phyloP scores from a whole-genome alignment of 1,140 invertebrate species.

The Bombyx mandarina region DNA sequence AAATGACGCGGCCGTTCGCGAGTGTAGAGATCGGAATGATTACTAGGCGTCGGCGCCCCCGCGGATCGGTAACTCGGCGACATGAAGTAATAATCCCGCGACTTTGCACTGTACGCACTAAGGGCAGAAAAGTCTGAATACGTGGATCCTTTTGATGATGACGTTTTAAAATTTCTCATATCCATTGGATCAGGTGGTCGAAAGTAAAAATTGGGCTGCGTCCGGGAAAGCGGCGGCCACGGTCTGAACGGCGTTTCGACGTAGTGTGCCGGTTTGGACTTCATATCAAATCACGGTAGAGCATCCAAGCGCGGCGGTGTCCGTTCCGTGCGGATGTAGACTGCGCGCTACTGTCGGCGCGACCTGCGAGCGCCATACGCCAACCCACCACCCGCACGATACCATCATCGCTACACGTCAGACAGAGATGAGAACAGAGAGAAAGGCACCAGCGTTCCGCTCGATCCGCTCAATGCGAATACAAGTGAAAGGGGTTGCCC shows the following conservation, averaged over 20 bases:
- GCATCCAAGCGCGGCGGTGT: conserved; percentile 50
- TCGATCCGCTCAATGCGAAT: conserved; percentile 52
- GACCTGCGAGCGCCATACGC: conserved; percentile 32
- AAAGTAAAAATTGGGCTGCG: conserved; percentile 73
- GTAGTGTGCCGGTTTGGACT: conserved; percentile 67
- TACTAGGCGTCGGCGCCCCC: conserved; percentile 67
- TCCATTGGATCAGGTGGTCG: conserved; percentile 70
- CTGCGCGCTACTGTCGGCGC: conserved; percentile 55
- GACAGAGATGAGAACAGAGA: conserved; percentile 58
- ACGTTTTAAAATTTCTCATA: conserved; percentile 62
- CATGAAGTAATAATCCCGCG: conserved; percentile 79
- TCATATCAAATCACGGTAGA: conserved; percentile 57
- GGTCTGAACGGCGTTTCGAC: conserved; percentile 66
- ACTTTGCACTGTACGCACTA: conserved; percentile 69
- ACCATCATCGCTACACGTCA: conserved; percentile 33
- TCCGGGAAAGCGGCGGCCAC: conserved; percentile 75
- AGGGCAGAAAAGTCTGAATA: conserved; percentile 61
- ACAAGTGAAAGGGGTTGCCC: conserved; percentile 66
- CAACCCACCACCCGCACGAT: conserved; percentile 41
- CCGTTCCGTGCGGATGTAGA: conserved; percentile 57
- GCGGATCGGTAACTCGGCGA: conserved; percentile 76
- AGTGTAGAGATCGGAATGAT: conserved; percentile 51
- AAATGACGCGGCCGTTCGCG: conserved; percentile 62
- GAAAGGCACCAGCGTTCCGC: conserved; percentile 53
- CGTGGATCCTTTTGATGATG: conserved; percentile 68